These are phyloP conservation scores for Azemiops feae DNA, from an alignment of 2,113 vertebrate genomes.

Conservation along the genomic window DNA sequence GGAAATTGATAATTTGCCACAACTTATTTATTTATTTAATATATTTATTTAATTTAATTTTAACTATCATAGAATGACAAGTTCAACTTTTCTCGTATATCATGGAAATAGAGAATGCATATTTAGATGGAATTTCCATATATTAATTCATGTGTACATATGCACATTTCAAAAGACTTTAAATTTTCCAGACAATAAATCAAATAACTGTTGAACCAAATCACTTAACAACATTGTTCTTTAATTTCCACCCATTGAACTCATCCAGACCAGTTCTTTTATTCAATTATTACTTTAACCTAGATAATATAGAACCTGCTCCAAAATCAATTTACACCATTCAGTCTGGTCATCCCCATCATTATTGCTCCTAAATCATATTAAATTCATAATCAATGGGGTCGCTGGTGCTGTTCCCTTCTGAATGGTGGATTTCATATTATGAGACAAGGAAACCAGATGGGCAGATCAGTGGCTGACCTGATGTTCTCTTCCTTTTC, in stretches of 20 bases:
- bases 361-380: background rate
- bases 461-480: background rate
- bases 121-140: background rate
- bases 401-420: background rate
- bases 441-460: background rate
- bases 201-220: background rate
- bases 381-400: background rate
- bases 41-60: background rate
- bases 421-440: background rate
- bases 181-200: background rate
- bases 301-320: background rate
- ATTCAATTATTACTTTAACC: background rate
- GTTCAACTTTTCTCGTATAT: background rate
- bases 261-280: background rate
- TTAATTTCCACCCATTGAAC: background rate
- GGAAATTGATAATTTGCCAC: background rate
- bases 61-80: background rate
- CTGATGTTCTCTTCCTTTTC: background rate
- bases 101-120: background rate
- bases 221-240: background rate
- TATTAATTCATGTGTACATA: background rate
- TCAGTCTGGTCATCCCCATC: background rate
- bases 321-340: background rate
- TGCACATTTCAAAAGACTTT: background rate
- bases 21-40: background rate